These are phyloP conservation scores for Odiellus spinosus DNA, from an alignment of 2,888 invertebrate genomes.

Conservation along the genomic window DNA sequence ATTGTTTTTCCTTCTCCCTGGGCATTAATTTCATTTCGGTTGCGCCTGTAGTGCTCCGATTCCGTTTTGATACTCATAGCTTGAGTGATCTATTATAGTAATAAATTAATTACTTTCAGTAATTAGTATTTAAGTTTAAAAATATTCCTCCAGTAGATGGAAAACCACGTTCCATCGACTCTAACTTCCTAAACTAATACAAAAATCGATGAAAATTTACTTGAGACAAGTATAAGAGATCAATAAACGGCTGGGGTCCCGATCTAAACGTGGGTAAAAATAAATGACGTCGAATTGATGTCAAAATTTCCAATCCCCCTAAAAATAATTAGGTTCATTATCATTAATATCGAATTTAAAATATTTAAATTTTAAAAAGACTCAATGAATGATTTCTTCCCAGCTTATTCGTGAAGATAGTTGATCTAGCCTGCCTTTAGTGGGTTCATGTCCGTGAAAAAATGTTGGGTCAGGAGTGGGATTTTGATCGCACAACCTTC, in stretches of 20 bases:
- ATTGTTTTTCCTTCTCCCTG: slow-evolving; percentile 56
- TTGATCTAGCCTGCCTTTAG: too few relatives aligned
- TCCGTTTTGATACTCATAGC: slow-evolving; percentile 72
- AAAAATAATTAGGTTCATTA: slow-evolving; percentile 14
- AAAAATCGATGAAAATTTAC: slow-evolving; percentile 33
- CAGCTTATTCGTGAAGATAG: too few relatives aligned
- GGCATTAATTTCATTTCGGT: slow-evolving; percentile 27
- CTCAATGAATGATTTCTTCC: too few relatives aligned
- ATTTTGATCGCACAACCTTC: too few relatives aligned
- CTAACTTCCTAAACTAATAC: background rate
- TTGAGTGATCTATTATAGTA: slow-evolving; percentile 42
- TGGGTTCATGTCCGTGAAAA: too few relatives aligned
- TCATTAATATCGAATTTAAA: too few relatives aligned
- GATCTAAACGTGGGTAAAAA: slow-evolving; percentile 37
- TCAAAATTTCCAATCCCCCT: slow-evolving; percentile 14
- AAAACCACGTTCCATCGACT: too few relatives aligned
- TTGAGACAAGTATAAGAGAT: slow-evolving; percentile 70
- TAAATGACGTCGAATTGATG: slow-evolving; percentile 42
- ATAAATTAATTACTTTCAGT: too few relatives aligned
- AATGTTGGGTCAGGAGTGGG: too few relatives aligned
- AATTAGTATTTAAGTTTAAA: too few relatives aligned
- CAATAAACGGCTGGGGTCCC: slow-evolving; percentile 37
- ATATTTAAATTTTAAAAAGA: too few relatives aligned
- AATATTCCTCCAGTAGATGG: too few relatives aligned
- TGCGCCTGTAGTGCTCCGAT: slow-evolving; percentile 63